A percentile compares a stretch with the other conserved stretches of the same genome.
These are phyloP conservation scores for Phalera bucephala DNA, from an alignment of 2,888 invertebrate genomes.

Conservation along the genomic window DNA sequence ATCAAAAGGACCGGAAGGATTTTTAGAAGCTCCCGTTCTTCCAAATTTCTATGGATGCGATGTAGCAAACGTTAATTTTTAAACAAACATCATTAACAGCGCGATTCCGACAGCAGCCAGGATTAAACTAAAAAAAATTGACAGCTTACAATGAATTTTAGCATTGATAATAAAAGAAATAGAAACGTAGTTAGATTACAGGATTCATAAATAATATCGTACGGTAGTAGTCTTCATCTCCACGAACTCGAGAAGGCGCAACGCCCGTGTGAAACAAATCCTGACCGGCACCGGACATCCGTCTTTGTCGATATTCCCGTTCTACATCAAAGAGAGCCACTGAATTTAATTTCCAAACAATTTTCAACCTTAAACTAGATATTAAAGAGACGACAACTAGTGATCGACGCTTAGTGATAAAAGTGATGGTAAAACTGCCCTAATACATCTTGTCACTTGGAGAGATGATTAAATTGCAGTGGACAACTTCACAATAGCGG, in stretches of 20 bases:
- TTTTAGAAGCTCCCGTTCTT: slow-evolving; percentile 42
- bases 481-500: slow-evolving; percentile 46
- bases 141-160: slow-evolving; percentile 24
- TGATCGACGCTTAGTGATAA: slow-evolving; percentile 26
- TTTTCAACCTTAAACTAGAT: slow-evolving; percentile 57
- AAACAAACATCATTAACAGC: slow-evolving; percentile 43
- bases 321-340: slow-evolving; percentile 77
- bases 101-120: slow-evolving; percentile 14
- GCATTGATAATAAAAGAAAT: slow-evolving; percentile 19
- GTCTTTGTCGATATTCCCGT: slow-evolving; percentile 82
- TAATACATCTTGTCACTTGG: slow-evolving; percentile 69
- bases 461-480: slow-evolving; percentile 71
- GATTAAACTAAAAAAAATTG: slow-evolving; percentile 27
- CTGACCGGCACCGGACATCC: slow-evolving; percentile 83
- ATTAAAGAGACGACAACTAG: slow-evolving; percentile 35
- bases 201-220: slow-evolving; percentile 10
- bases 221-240: slow-evolving; percentile 30
- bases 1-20: slow-evolving; percentile 74
- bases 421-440: slow-evolving; percentile 51
- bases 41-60: slow-evolving; percentile 31
- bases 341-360: slow-evolving; percentile 47
- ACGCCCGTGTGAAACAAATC: slow-evolving; percentile 78
- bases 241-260: slow-evolving; percentile 50
- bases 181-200: slow-evolving; percentile 2
- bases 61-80: slow-evolving; percentile 45